Percentiles rank a stretch among this genome's conserved stretches.
These are phyloP conservation scores for Cisticola juncidis DNA, from an alignment of 2,113 vertebrate genomes.

Conservation along the genomic window DNA sequence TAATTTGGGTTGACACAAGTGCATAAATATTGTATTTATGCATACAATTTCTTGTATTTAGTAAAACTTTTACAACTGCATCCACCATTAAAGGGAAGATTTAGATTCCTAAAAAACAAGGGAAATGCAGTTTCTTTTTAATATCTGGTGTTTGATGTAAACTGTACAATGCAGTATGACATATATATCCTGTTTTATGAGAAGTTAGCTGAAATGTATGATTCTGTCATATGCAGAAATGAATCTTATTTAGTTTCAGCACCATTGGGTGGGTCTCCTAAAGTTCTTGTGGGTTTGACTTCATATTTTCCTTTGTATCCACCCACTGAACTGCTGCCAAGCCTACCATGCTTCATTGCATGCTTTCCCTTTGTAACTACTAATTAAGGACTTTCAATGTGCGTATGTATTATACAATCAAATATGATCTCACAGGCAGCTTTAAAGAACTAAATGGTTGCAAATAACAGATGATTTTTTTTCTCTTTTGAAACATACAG, in stretches of 20 bases:
- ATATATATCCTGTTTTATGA: neutral
- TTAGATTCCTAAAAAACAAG: neutral
- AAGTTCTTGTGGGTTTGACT: constrained; percentile 74
- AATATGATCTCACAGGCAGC: neutral
- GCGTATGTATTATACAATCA: neutral
- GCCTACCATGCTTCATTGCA: constrained; percentile 41
- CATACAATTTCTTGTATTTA: neutral
- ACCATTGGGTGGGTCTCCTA: constrained; percentile 70
- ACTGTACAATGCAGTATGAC: neutral
- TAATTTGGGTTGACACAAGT: neutral
- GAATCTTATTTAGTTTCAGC: constrained; percentile 61
- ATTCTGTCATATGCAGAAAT: constrained; percentile 32
- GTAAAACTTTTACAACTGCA: neutral
- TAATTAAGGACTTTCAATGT: constrained; percentile 63
- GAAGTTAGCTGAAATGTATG: constrained; percentile 15
- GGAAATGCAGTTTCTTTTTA: neutral
- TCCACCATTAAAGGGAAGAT: neutral
- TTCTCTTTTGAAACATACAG: neutral
- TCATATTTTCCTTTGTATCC: constrained; percentile 67
- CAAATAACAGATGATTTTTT: neutral
- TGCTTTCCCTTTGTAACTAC: constrained; percentile 46
- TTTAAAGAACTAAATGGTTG: neutral
- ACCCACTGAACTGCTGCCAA: constrained; percentile 66
- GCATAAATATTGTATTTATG: no score
- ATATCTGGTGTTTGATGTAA: neutral